These are phyloP conservation scores for Oreamnos americanus DNA, from an alignment of 2,113 vertebrate genomes.

Conservation along the genomic window DNA sequence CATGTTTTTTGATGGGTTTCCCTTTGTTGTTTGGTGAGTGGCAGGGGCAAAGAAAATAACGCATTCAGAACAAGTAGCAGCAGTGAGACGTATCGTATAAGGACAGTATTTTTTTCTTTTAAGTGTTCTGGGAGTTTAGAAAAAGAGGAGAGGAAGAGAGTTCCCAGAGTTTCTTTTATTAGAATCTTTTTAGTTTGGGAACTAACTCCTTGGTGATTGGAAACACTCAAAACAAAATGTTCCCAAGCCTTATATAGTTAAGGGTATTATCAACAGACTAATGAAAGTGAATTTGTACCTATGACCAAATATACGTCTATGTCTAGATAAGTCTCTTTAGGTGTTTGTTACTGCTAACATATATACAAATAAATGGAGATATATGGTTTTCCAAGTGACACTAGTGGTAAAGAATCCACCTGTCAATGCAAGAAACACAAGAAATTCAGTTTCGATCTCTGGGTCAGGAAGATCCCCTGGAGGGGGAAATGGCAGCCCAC, in stretches of 20 bases:
- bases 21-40: background rate
- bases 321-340: background rate
- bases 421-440: background rate
- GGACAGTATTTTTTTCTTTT: background rate
- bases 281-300: background rate
- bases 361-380: background rate
- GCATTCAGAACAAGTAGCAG: background rate
- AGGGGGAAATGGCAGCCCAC: background rate
- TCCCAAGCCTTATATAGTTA: background rate
- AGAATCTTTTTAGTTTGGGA: background rate
- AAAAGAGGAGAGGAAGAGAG: background rate
- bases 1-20: background rate
- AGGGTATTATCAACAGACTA: background rate
- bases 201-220: background rate
- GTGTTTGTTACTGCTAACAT: background rate
- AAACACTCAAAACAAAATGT: background rate
- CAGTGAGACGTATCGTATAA: background rate
- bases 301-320: background rate
- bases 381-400: background rate
- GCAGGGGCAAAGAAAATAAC: background rate
- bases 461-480: background rate
- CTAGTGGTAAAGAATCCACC: background rate
- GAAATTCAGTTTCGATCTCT: background rate
- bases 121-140: background rate
- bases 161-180: background rate